Evolutionary conservation across 1,140 invertebrate genomes (phyloP), one percentile per base, ranked within the genome.

Genomic region (Cotesia vestalis): DNA sequence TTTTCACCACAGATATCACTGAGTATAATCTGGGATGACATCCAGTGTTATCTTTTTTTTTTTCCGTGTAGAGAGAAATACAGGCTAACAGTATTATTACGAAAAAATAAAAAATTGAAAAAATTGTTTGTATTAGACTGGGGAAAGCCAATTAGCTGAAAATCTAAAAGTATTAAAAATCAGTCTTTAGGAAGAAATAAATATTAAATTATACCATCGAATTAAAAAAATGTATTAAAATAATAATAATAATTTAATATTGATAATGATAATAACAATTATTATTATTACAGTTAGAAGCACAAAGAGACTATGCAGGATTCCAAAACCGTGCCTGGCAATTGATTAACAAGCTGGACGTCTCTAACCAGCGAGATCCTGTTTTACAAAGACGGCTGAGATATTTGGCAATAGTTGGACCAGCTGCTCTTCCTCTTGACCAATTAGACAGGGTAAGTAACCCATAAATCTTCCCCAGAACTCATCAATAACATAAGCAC

Each of bases 401-500:
- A 78, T 89, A 93, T 69, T 89, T 96, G 34, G 93, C 94, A 8
- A 91, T 92, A 57, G 92, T 96, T 38, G 96, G 96, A 34, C 92
- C 93, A 6, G 91, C 95, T 46, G 95, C 95, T 0, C 83, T 98
- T 63, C 91, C 93, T 1, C 91, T 93, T 6, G 93, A 95, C 80
- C 93, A 95, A 76, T 86, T 96, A 0, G 93, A 95, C 76, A 90
- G 94, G 81, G 95, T 97, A 87, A 90, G 88, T 86, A 46, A 6
- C 11, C 2, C 40, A 46, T 9, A 46, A 46, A 75, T 17, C 40
- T 63, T 62, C 20, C 12, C 60, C 52, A 52, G 34, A 75, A 70
- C 3, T 2, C n/a, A 55, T 53, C 14, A 62, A 46, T 27, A 40
- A 55, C 17, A n/a, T 5, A 5, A 14, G n/a, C 53, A 11, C 4